Evolutionary conservation across 2,888 invertebrate genomes (phyloP).

Genomic region (Hedychridium roseum): DNA sequence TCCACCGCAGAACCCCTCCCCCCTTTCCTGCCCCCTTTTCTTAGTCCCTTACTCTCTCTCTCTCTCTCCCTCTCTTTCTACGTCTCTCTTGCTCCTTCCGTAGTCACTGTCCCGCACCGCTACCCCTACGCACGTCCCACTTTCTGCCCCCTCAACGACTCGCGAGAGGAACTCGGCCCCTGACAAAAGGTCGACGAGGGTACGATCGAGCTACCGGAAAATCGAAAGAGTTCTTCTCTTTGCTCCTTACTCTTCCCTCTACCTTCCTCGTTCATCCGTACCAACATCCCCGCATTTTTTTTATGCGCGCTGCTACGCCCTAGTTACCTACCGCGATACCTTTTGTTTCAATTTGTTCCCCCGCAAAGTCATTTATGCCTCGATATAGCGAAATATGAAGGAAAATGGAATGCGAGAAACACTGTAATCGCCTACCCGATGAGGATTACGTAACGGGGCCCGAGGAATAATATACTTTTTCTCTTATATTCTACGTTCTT

Average conservation of each 20-base stretch:
- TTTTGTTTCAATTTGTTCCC: no score
- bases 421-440: no score
- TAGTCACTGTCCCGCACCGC: constrained; percentile 3
- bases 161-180: constrained; percentile 16
- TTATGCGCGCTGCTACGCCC: constrained; percentile 28
- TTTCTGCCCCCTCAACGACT: constrained; percentile 4
- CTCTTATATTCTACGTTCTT: constrained; percentile 19
- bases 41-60: constrained; percentile 17
- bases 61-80: constrained; percentile 24
- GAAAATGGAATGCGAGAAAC: no score
- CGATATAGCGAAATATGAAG: no score
- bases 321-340: constrained; percentile 40
- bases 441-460: no score
- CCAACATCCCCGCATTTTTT: background rate
- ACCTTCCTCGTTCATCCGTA: background rate
- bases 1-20: constrained; percentile 8
- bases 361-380: no score
- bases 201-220: constrained; percentile 29
- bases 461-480: constrained; percentile 14
- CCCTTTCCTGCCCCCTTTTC: constrained; percentile 14
- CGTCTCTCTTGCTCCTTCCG: background rate
- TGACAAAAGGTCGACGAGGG: constrained; percentile 35
- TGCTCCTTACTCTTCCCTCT: background rate
- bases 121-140: constrained; percentile 1
- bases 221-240: constrained; percentile 26